phyloP scores from a whole-genome alignment of 2,888 invertebrate species.

The Heteromyza rotundicornis region DNA sequence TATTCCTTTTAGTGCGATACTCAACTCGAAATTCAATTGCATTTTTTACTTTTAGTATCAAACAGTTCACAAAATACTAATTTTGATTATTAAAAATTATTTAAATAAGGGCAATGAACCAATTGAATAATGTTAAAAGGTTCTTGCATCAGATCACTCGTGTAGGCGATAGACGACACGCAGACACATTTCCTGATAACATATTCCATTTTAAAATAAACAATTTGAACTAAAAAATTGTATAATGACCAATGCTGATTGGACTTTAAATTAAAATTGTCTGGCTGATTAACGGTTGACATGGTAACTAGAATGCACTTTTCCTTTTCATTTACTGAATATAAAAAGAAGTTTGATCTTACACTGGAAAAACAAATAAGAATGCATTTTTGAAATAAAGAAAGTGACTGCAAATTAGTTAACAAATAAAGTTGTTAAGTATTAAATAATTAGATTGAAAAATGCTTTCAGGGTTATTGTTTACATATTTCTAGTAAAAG shows the following conservation, averaged over 20 bases:
- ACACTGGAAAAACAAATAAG: too few species aligned
- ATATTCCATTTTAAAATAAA: conserved; percentile 15
- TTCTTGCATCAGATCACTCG: conserved; percentile 24
- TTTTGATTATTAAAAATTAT: not conserved
- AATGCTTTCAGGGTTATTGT: too few species aligned
- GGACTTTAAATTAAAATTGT: conserved; percentile 35
- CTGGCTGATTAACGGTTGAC: conserved; percentile 37
- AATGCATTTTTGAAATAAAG: too few species aligned
- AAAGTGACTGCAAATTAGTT: too few species aligned
- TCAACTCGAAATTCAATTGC: too few species aligned
- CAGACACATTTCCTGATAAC: conserved; percentile 37
- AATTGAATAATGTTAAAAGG: not conserved
- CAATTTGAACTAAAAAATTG: conserved; percentile 21
- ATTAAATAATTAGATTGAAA: too few species aligned
- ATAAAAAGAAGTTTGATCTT: too few species aligned
- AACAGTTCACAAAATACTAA: conserved; percentile 4
- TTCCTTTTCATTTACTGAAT: not conserved
- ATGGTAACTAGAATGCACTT: not conserved
- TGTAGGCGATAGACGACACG: conserved; percentile 21
- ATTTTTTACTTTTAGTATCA: too few species aligned
- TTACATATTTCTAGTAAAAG: too few species aligned
- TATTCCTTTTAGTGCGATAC: too few species aligned
- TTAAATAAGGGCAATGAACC: not conserved
- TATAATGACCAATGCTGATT: conserved; percentile 16
- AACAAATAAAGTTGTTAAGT: too few species aligned